Base-by-base conservation (phyloP, 2,113 vertebrate species). In the Tamias sibiricus region DNA sequence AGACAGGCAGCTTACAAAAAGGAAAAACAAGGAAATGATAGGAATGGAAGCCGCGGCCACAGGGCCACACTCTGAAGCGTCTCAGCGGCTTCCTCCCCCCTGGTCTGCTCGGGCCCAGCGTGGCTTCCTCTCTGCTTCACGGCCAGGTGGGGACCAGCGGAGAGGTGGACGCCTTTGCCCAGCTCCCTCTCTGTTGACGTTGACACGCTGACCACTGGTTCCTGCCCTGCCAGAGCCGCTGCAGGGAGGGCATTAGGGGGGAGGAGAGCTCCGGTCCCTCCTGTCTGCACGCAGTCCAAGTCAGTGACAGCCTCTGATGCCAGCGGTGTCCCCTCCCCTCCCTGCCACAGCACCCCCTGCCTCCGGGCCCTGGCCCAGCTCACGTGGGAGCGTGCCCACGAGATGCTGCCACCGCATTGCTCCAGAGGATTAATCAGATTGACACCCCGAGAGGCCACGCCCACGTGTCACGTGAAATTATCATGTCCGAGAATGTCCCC, bases 371-470 rank as follows among this genome's bases (percentile, higher is more conserved):
- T 1, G 47, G 47, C 47, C 52, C 52, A 52, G 52, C 52, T 52
- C 52, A 1, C 14, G 52, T 13, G 14, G 0, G 0, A 2, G 4
- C 2, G 2, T 19, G 40, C 3, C 0, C 32, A 16, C 24, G 3
- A 68, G 79, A 52, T 30, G 19, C 40, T 14, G 26, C 71, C 28
- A 22, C 20, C 2, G 20, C 22, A 7, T 0, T 1, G 30, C 42
- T n/a, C 44, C 8, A 1, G 42, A 74, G 47, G 59, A 16, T 5
- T 6, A 8, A 52, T 49, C 62, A 49, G 68, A 37, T 75, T 42
- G 8, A 30, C 19, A 8, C 68, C 8, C 9, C 24, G 35, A 40
- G 37, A 40, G 37, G 72, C 26, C 92, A 26, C 2, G 4, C 76
- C 64, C 19, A n/a, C 10, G 11, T 9, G 10, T 24, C 83, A 30